phyloP scores from a whole-genome alignment of 2,113 vertebrate species.

The Prunella himalayana region DNA sequence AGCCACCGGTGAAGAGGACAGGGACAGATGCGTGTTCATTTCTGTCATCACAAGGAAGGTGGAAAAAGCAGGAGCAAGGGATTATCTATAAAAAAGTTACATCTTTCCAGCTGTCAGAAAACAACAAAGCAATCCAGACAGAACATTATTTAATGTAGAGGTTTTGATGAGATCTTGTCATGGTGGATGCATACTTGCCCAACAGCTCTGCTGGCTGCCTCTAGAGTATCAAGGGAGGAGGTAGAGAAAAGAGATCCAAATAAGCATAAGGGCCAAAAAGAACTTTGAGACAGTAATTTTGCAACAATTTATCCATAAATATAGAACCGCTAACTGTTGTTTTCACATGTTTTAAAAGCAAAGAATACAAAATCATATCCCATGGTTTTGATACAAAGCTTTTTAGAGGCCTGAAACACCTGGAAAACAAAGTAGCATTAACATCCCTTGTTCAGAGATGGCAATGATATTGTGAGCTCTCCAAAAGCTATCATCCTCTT shows the following conservation, averaged over 20 bases:
- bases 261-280: not conserved
- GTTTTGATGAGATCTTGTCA: not conserved
- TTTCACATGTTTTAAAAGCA: not conserved
- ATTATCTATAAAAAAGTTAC: not conserved
- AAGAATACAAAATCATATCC: not conserved
- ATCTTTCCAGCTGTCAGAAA: not conserved
- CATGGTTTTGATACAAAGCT: not conserved
- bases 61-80: not conserved
- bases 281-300: not conserved
- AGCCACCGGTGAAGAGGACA: not conserved
- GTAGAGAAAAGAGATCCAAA: not conserved
- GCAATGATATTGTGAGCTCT: not conserved
- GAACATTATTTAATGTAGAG: not conserved
- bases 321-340: not conserved
- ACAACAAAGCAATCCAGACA: not conserved
- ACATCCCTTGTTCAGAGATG: not conserved
- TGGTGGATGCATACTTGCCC: not conserved
- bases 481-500: not conserved
- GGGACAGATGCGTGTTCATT: not conserved
- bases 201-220: not conserved
- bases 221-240: not conserved
- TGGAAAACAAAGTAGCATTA: not conserved
- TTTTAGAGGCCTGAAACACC: not conserved
- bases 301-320: not conserved
- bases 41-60: not conserved